A percentile compares a stretch with the other conserved stretches of the same genome.
Conservation (phyloP, 2,797 vertebrate genomes). For the Coregonus suidteri region DNA sequence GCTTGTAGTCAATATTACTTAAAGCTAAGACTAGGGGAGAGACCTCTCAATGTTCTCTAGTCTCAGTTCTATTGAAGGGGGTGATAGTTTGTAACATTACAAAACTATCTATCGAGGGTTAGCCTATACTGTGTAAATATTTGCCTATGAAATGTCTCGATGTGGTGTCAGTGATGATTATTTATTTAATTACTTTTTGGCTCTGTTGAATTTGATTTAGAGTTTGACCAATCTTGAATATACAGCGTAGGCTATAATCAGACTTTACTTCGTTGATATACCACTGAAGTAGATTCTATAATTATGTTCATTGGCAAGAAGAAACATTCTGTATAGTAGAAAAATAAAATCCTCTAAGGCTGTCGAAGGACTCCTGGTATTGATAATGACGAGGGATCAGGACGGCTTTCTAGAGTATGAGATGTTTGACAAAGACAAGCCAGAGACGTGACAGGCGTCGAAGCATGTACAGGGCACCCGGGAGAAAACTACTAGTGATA, state of each 20-base stretch:
- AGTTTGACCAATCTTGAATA: background rate
- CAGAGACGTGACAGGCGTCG: too few species aligned
- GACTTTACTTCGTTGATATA: background rate
- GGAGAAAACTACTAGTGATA: too few species aligned
- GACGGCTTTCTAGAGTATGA: too few species aligned
- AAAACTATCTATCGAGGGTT: too few species aligned
- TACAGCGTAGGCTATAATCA: background rate
- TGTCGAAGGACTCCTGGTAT: too few species aligned
- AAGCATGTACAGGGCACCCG: too few species aligned
- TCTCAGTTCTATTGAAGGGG: background rate
- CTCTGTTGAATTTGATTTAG: background rate
- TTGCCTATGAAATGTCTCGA: too few species aligned
- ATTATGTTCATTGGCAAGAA: background rate
- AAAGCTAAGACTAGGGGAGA: background rate
- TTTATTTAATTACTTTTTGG: too few species aligned
- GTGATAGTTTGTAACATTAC: background rate
- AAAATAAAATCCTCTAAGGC: too few species aligned
- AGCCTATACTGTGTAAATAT: too few species aligned
- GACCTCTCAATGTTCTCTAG: background rate
- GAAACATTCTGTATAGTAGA: background rate
- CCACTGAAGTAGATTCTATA: background rate
- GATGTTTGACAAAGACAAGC: too few species aligned
- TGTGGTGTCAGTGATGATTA: too few species aligned
- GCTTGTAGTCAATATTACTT: background rate
- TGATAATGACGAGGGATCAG: background rate